A percentile compares a stretch with the other conserved stretches of the same genome.
These are phyloP conservation scores for Amphiduros pacificus DNA, from an alignment of 2,888 invertebrate species.

Conservation along the genomic window DNA sequence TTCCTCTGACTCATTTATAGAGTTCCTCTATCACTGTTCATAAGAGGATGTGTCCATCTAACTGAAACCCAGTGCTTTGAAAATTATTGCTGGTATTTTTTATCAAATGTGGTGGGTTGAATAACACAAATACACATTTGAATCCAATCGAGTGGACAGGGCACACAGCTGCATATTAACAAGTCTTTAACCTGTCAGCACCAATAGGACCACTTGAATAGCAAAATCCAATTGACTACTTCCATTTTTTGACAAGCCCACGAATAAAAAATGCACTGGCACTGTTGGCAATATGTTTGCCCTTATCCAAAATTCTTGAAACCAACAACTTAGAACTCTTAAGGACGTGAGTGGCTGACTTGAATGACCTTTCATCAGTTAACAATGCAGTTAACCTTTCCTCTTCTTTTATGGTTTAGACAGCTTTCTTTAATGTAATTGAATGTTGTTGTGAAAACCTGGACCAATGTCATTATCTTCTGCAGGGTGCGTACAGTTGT, in stretches of 20 bases:
- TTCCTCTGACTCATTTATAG: no score
- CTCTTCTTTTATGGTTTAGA: neutral
- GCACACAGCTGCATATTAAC: neutral
- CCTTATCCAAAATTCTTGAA: neutral
- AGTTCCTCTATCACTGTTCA: no score
- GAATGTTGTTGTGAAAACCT: neutral
- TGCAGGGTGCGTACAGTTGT: neutral
- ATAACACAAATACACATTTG: no score
- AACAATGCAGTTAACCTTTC: neutral
- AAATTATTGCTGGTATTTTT: no score
- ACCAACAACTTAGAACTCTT: neutral
- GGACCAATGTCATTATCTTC: neutral
- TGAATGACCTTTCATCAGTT: neutral
- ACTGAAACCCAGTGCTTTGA: no score
- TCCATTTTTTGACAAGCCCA: neutral
- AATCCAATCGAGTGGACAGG: neutral
- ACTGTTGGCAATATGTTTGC: neutral
- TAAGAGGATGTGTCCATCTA: no score
- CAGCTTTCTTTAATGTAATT: neutral
- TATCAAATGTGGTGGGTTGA: no score
- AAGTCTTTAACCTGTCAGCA: neutral
- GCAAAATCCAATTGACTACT: neutral
- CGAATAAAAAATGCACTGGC: neutral
- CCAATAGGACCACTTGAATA: neutral
- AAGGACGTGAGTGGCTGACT: neutral